phyloP scores from a whole-genome alignment of 2,888 invertebrate species.

The Gerris lacustris region DNA sequence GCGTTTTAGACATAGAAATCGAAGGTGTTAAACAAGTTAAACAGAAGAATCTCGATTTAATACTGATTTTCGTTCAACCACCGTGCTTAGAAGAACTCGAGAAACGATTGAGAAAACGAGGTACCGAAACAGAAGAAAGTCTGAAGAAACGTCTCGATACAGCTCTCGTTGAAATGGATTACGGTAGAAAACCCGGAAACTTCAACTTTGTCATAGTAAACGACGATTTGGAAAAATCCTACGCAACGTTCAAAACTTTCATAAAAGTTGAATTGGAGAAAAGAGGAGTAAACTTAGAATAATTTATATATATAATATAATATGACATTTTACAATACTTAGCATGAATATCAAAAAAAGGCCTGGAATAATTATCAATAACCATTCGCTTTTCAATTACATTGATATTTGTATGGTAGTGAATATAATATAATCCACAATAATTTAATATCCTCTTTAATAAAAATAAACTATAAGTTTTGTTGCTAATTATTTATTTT shows the following conservation, averaged over 20 bases:
- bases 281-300: constrained; percentile 11
- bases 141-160: constrained; percentile 61
- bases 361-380: too few relatives aligned
- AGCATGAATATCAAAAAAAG: too few relatives aligned
- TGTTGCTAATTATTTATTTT: too few relatives aligned
- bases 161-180: constrained; percentile 65
- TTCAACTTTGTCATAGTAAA: constrained; percentile 75
- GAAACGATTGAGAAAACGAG: constrained; percentile 56
- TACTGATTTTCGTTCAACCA: constrained; percentile 84
- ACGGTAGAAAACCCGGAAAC: constrained; percentile 48
- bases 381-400: too few relatives aligned
- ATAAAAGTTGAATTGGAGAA: constrained; percentile 47
- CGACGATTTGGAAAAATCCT: constrained; percentile 68
- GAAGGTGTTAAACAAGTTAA: constrained; percentile 88
- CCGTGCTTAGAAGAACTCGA: constrained; percentile 70
- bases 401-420: too few relatives aligned
- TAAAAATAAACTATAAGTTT: too few relatives aligned
- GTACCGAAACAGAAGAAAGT: constrained; percentile 84
- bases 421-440: too few relatives aligned
- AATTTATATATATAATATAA: neutral
- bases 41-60: constrained; percentile 50
- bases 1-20: constrained; percentile 77
- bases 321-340: neutral
- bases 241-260: constrained; percentile 57
- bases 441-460: too few relatives aligned